Conservation (phyloP, 2,797 vertebrate species). For the Anabas testudineus region DNA sequence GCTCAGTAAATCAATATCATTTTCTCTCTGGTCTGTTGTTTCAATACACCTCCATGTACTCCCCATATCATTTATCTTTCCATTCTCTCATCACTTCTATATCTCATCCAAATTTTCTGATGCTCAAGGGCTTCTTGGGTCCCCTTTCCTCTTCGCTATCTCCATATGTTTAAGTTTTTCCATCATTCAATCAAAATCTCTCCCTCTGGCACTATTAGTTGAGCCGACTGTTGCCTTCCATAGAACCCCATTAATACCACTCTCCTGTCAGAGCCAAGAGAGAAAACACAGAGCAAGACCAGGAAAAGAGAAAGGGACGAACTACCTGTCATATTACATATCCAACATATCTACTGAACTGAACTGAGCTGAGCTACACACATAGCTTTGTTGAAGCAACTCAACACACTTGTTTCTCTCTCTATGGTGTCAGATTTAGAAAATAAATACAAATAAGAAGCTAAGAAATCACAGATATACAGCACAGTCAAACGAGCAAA, state of each 20-base stretch:
- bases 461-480: no score
- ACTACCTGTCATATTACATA: conserved; percentile 47
- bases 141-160: conserved; percentile 26
- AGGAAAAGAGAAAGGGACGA: conserved; percentile 33
- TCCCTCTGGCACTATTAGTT: conserved; percentile 60
- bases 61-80: conserved; percentile 14
- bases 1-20: conserved; percentile 50
- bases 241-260: conserved; percentile 67
- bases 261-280: conserved; percentile 58
- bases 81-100: conserved; percentile 1
- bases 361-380: neutral
- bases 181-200: conserved; percentile 58
- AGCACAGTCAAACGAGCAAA: no score
- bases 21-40: conserved; percentile 27
- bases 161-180: conserved; percentile 60
- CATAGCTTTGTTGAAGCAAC: neutral
- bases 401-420: conserved; percentile 8
- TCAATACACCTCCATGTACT: conserved; percentile 24
- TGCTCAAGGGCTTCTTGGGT: conserved; percentile 28
- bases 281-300: conserved; percentile 49
- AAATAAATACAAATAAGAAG: no score
- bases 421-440: no score
- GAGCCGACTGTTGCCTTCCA: conserved; percentile 55
- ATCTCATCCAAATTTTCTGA: conserved; percentile 48
- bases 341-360: conserved; percentile 17